Evolutionary conservation across 2,113 vertebrate species (phyloP).

Genomic region (Penelope pileata): DNA sequence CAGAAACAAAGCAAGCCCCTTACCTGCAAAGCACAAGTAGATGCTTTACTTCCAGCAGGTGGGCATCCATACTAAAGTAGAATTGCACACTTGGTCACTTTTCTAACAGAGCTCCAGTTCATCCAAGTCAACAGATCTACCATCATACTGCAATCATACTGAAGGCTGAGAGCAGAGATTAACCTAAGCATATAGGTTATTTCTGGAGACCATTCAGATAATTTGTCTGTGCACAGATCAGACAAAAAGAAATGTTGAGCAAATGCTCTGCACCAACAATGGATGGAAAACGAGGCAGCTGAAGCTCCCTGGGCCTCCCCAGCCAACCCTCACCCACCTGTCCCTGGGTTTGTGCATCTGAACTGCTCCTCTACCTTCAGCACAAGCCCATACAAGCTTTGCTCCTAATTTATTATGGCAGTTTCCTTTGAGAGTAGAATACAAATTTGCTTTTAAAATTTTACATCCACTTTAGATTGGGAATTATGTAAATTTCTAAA

Average conservation of each 20-base stretch:
- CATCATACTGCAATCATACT: not conserved
- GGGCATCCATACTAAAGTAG: not conserved
- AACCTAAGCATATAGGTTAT: not conserved
- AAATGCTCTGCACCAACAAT: not conserved
- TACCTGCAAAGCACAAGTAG: not conserved
- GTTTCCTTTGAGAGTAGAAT: not conserved
- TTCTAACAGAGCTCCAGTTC: not conserved
- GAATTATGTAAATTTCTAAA: no score
- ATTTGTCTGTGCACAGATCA: accelerated
- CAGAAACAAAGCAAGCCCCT: not conserved
- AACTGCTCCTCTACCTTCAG: not conserved
- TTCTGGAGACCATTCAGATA: not conserved
- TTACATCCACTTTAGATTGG: not conserved
- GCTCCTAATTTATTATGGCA: not conserved
- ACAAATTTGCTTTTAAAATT: not conserved
- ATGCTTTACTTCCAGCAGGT: not conserved
- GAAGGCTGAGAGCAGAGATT: not conserved
- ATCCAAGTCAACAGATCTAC: not conserved
- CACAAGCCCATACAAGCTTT: not conserved
- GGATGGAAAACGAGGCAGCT: not conserved
- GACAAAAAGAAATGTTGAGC: not conserved
- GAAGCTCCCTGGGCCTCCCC: not conserved
- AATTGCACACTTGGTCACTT: not conserved
- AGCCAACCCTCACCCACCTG: not conserved
- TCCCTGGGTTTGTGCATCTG: accelerated